Conservation (phyloP, 1,140 invertebrate species). For the Arctopsyche grandis region DNA sequence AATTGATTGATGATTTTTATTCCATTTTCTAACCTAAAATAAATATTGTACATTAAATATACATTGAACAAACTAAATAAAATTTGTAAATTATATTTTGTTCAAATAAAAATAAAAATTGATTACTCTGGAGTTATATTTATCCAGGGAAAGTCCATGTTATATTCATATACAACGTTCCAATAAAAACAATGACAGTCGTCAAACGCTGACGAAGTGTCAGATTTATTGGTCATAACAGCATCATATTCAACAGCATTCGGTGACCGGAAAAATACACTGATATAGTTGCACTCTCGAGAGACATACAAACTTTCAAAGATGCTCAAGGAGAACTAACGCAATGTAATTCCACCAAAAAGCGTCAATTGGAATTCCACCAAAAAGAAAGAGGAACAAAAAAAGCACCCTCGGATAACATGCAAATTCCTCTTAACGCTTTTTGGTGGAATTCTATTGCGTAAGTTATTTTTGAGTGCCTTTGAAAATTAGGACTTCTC, state of each 20-base stretch:
- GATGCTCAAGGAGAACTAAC: too few species aligned
- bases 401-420: too few species aligned
- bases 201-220: background rate
- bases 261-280: too few species aligned
- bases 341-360: too few species aligned
- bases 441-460: too few species aligned
- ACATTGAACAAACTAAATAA: background rate
- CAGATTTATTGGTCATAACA: background rate
- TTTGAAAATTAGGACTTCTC: too few species aligned
- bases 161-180: background rate
- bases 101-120: constrained; percentile 11
- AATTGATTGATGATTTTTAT: constrained; percentile 8
- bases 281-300: too few species aligned
- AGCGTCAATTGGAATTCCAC: too few species aligned
- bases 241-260: background rate
- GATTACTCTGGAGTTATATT: constrained; percentile 42
- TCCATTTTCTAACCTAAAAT: constrained; percentile 1
- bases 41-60: constrained; percentile 35
- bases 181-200: background rate
- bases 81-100: background rate
- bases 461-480: too few species aligned
- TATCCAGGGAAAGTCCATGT: constrained; percentile 49
- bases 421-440: too few species aligned
- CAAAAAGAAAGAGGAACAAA: too few species aligned
- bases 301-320: too few species aligned